Base-by-base conservation (phyloP, 2,888 invertebrate genomes). In the Melinopterus prodromus region DNA sequence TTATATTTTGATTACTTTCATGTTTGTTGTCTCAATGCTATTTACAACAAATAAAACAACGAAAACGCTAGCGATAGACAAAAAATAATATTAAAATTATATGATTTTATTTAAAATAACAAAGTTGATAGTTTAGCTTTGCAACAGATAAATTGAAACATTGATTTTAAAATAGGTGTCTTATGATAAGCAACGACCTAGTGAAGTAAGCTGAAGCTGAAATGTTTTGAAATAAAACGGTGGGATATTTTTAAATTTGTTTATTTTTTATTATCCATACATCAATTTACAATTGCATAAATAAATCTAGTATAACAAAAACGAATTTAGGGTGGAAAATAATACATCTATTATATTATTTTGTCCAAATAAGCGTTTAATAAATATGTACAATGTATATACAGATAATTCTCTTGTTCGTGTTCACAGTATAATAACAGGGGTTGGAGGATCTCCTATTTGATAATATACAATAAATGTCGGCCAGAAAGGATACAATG, bases 341-440 rank as follows among this genome's bases (percentile, higher is more conserved):
- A 71, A 71, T 4, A 38, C 38, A 38, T 26, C 36, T 37, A 77
- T 69, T 2, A 77, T 77, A 75, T 26, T 35, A 76, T 70, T 70
- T 70, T 71, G 53, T 53, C 53, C 16, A 71, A 53, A 37, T 78
- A 78, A 78, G 37, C 14, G 35, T 36, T 74, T 74, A 36, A 16
- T 36, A 36, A n/a, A 78, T 78, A 78, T 78, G 38, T 78, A 78
- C 77, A 78, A 70, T 70, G 16, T 71, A 70, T 53, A 78, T 71
- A 71, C 71, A 71, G 16, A 71, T 26, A 71, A 71, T 16, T 16
- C n/a, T n/a, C 9, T 16, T 9, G 16, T 14, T 15, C 26, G 72
- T 72, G 36, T 72, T 72, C 14, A 14, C 14, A 35, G 36, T 72
- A 70, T 70, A 72, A 26, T 35, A 15, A 72, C 72, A 74, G 35